Percentiles rank a stretch among this genome's conserved stretches.
phyloP scores from a whole-genome alignment of 2,113 vertebrate species.

The Picathartes gymnocephalus region DNA sequence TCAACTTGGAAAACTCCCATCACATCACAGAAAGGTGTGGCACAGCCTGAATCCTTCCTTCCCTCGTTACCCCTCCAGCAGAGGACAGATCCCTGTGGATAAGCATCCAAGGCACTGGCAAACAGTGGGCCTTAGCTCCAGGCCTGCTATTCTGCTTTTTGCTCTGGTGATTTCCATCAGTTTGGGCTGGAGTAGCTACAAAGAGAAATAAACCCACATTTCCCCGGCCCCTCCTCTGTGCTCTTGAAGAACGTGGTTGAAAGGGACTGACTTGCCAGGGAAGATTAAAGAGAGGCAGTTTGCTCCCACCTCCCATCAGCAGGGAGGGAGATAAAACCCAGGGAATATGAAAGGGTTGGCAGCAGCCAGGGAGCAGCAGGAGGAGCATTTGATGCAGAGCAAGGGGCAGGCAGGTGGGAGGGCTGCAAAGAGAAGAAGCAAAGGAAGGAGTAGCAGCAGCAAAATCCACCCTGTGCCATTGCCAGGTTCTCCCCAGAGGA shows the following conservation, averaged over 20 bases:
- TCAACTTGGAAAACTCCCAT: neutral
- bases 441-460: neutral
- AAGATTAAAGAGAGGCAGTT: neutral
- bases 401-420: neutral
- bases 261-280: neutral
- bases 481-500: neutral
- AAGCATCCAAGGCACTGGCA: neutral
- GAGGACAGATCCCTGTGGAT: neutral
- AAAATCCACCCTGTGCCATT: neutral
- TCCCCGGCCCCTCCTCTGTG: neutral
- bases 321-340: neutral
- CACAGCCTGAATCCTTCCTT: neutral
- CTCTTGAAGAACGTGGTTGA: neutral
- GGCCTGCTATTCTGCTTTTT: neutral
- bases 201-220: neutral
- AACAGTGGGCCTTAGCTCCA: neutral
- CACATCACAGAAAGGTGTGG: accelerated
- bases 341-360: neutral
- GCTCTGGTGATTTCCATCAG: neutral
- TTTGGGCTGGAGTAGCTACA: neutral
- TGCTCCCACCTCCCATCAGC: neutral
- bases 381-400: neutral
- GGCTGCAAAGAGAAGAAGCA: neutral
- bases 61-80: neutral
- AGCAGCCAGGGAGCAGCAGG: neutral